Evolutionary conservation across 92 coral and sea anemone genomes (phyloP).

Genomic region (Parazoanthus atlanticus): DNA sequence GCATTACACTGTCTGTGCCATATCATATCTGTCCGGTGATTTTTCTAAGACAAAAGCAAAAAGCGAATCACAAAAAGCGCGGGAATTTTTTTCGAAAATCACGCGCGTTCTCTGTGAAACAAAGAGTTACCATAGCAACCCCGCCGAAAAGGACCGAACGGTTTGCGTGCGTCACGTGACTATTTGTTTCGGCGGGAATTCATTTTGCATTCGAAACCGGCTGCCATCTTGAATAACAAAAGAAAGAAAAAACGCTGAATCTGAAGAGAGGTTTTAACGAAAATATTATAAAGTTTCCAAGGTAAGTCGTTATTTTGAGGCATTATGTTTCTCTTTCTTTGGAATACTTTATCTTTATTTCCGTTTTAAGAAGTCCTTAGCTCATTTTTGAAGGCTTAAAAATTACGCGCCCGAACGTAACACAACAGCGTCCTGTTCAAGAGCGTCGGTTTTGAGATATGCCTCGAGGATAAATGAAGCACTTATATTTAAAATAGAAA

Average conservation of each 20-base stretch:
- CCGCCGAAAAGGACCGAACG: slow-evolving; percentile 40
- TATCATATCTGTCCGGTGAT: no score
- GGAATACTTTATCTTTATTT: background rate
- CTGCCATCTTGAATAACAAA: slow-evolving; percentile 95
- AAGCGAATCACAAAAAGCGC: background rate
- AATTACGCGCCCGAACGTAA: slow-evolving; percentile 45
- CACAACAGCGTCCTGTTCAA: slow-evolving; percentile 40
- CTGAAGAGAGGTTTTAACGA: slow-evolving; percentile 39
- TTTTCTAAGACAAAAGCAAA: no score
- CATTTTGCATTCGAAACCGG: slow-evolving; percentile 85
- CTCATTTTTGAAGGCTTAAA: slow-evolving; percentile 5
- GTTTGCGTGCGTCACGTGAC: slow-evolving; percentile 86
- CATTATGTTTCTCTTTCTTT: background rate
- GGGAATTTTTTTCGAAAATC: background rate
- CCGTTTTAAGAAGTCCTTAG: background rate
- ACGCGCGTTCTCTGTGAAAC: background rate
- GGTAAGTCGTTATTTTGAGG: slow-evolving; percentile 19
- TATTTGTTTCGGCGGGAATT: slow-evolving; percentile 95
- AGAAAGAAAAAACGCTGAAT: slow-evolving; percentile 45
- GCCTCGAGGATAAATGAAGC: slow-evolving; percentile 9
- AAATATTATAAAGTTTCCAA: background rate
- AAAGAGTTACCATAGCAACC: slow-evolving; percentile 31
- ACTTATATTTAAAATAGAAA: background rate
- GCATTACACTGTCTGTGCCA: no score
- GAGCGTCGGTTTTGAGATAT: slow-evolving; percentile 32